phyloP scores from a whole-genome alignment of 2,888 invertebrate species.

The Danaus chrysippus region DNA sequence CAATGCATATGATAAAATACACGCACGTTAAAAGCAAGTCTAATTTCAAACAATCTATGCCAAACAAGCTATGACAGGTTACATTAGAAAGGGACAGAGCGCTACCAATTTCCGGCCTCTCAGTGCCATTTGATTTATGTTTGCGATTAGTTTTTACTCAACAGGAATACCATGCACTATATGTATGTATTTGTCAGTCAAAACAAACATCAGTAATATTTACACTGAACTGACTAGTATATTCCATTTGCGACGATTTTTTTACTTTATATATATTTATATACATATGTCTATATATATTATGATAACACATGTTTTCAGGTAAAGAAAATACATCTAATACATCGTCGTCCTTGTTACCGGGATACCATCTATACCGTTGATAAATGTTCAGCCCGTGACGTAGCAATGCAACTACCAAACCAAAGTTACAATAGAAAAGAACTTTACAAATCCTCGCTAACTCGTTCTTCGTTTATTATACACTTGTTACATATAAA shows the following conservation, averaged over 20 bases:
- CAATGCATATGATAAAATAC: neutral
- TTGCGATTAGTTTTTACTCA: constrained; percentile 51
- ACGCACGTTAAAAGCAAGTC: constrained; percentile 4
- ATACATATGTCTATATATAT: too few relatives aligned
- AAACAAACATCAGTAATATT: too few relatives aligned
- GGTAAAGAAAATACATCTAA: constrained; percentile 50
- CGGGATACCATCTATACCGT: constrained; percentile 50
- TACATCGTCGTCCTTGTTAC: constrained; percentile 64
- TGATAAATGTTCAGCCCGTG: constrained; percentile 69
- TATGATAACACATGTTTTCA: too few relatives aligned
- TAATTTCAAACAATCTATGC: constrained; percentile 12
- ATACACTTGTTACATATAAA: neutral
- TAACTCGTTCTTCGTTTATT: neutral
- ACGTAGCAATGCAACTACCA: constrained; percentile 51
- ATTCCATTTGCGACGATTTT: too few relatives aligned
- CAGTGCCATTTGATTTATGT: constrained; percentile 66
- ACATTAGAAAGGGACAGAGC: constrained; percentile 45
- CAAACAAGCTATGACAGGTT: constrained; percentile 15
- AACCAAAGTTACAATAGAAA: constrained; percentile 39
- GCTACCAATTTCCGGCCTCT: constrained; percentile 70
- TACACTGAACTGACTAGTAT: too few relatives aligned
- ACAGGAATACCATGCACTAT: constrained; percentile 33
- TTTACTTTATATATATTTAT: too few relatives aligned
- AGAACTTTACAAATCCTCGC: constrained; percentile 20
- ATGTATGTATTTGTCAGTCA: too few relatives aligned